Base-by-base conservation (phyloP, 2,113 vertebrate species). In the Paramormyrops kingsleyae region DNA sequence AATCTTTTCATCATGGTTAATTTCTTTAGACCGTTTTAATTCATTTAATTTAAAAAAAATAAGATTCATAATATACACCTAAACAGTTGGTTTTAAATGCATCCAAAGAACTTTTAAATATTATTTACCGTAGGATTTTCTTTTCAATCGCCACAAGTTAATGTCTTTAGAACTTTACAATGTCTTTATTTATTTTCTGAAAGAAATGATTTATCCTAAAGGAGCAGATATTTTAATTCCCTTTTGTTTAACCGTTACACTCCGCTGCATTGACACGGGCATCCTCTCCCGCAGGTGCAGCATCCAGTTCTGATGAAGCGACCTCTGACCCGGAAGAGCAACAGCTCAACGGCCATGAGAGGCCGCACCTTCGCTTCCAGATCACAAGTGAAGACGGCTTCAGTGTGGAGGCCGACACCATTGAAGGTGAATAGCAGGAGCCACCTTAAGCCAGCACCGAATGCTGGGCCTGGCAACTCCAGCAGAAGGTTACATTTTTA, bases 301-400 rank as follows among this genome's bases (percentile, higher is more conserved):
- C 92, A 6, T 95, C 96, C 24, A 97, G 96, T 92, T 98, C 97
- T 1, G 97, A 98, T 0, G 97, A 98, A 17, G 97, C 96, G 88
- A 83, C 89, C 70, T 91, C 93, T 19, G 74, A 94, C 83, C 92
- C 95, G 62, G 97, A 96, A 96, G 94, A 95, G 50, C 95, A 95
- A 56, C 94, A 90, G 84, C 91, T 89, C 70, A 93, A 92, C 0
- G 94, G 94, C 94, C 93, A 94, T 88, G 95, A 96, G 87, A 95
- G 96, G 89, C 97, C 97, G 0, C 97, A 97, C 89, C 93, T 98
- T 89, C 95, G 96, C 52, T 98, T 98, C n/a, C 96, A 97, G 92
- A 98, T 98, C 92, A 97, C 96, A 92, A 98, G 97, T 19, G 97
- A 98, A 1, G 97, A 98, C 15, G 97, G 97, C 27, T 98, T 98